Evolutionary conservation across 2,113 vertebrate species (phyloP), one percentile per base, ranked within the genome.

Genomic region (Oenanthe oenanthe): DNA sequence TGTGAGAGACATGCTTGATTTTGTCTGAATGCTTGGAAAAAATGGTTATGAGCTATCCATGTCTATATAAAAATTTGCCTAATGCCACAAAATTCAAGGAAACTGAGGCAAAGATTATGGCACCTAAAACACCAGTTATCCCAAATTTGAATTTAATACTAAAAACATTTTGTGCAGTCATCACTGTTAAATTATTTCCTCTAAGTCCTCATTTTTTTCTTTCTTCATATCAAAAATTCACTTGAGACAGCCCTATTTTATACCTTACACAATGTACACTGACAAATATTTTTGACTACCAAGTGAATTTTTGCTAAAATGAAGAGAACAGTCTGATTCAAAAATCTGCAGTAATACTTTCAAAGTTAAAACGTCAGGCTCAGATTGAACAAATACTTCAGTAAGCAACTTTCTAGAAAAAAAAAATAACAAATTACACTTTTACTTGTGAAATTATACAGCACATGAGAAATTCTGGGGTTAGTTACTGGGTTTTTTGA

Each of bases 401-500:
- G 36, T 31, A 89, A 82, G 65, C 29, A 82, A 68, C 32, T 63
- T 77, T 61, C 42, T 60, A 66, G 22, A 34, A 60, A 72, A 71
- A 72, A 71, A 91, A 89, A 54, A 48, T 26, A 15, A 42, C 6
- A 86, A 72, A 21, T 20, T 1, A 45, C 53, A 68, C 45, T 77
- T 22, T 43, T n/a, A 85, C 45, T 88, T 65, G 31, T 34, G 34
- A 89, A 90, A 83, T 58, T 58, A 56, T 25, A 71, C 2, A 84
- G 38, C 5, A 38, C 17, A 6, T 43, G 36, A 89, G 50, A 75
- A 87, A 38, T 40, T 68, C 67, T 28, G 17, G 4, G 9, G 9
- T 66, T 72, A 73, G 68, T 93, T 85, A 88, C 47, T 57, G 51
- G 54, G 34, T 79, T 76, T 94, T 90, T 65, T 56, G 66, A 97